These are phyloP conservation scores for Solen grandis DNA, from an alignment of 1,140 invertebrate genomes.

Conservation along the genomic window DNA sequence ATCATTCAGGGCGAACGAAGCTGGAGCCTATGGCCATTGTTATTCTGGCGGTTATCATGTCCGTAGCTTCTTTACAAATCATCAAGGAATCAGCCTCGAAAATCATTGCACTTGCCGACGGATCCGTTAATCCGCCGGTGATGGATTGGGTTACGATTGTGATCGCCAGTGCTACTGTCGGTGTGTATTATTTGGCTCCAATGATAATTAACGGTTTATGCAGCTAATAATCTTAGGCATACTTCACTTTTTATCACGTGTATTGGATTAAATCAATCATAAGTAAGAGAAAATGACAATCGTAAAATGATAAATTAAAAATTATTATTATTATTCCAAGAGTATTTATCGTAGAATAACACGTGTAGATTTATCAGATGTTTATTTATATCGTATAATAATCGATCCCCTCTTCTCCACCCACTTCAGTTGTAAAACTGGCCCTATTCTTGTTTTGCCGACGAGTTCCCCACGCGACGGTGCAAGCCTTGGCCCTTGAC, in stretches of 20 bases:
- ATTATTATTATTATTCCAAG: too few relatives aligned
- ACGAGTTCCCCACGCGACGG: slow-evolving; percentile 68
- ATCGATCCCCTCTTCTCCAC: too few relatives aligned
- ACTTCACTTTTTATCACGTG: too few relatives aligned
- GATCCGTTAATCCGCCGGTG: slow-evolving; percentile 37
- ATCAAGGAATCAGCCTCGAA: slow-evolving; percentile 78
- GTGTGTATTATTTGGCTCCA: too few relatives aligned
- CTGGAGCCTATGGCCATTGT: slow-evolving; percentile 81
- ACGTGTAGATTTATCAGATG: too few relatives aligned
- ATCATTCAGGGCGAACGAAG: slow-evolving; percentile 77
- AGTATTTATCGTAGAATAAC: too few relatives aligned
- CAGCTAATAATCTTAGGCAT: too few relatives aligned
- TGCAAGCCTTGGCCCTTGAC: slow-evolving; percentile 77
- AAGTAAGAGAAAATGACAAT: too few relatives aligned
- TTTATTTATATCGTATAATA: too few relatives aligned
- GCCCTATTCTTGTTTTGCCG: slow-evolving; percentile 73
- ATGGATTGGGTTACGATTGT: slow-evolving; percentile 74
- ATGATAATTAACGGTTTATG: too few relatives aligned
- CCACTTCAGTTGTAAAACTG: slow-evolving; percentile 73
- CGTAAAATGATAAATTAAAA: too few relatives aligned
- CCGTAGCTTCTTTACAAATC: slow-evolving; percentile 80
- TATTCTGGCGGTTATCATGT: slow-evolving; percentile 81
- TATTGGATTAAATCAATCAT: too few relatives aligned
- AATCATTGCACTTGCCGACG: slow-evolving; percentile 65
- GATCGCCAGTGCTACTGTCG: slow-evolving; percentile 78